Evolutionary conservation across 2,113 vertebrate species (phyloP).

Genomic region (Bostrychus sinensis): DNA sequence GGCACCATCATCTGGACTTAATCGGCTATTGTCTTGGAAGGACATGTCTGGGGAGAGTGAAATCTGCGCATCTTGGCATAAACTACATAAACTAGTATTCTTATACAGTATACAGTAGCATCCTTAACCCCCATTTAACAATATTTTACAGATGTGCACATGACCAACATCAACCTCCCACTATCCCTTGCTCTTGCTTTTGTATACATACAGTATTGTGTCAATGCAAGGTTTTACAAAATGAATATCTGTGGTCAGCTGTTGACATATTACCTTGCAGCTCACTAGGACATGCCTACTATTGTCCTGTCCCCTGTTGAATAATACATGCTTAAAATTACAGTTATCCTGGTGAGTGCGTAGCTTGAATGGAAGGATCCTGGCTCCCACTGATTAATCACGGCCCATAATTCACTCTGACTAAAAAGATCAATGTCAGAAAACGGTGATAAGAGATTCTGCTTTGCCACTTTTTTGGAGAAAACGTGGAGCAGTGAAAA

Average conservation of each 20-base stretch:
- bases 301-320: constrained; percentile 66
- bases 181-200: too few species aligned
- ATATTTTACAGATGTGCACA: too few species aligned
- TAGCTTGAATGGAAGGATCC: constrained; percentile 46
- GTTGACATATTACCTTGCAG: constrained; percentile 58
- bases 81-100: too few species aligned
- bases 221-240: too few species aligned
- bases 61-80: too few species aligned
- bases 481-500: constrained; percentile 13
- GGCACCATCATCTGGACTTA: too few species aligned
- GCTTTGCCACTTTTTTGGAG: constrained; percentile 52
- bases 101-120: too few species aligned
- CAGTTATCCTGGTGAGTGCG: constrained; percentile 58
- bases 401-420: constrained; percentile 53
- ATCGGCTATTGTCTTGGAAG: too few species aligned
- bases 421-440: constrained; percentile 54
- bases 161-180: too few species aligned
- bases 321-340: constrained; percentile 77
- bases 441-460: constrained; percentile 52
- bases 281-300: constrained; percentile 42
- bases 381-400: constrained; percentile 48
- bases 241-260: constrained; percentile 33
- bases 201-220: too few species aligned
- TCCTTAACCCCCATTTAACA: too few species aligned
- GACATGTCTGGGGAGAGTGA: too few species aligned